Conservation (phyloP, 2,113 vertebrate genomes). For the Colius striatus region DNA sequence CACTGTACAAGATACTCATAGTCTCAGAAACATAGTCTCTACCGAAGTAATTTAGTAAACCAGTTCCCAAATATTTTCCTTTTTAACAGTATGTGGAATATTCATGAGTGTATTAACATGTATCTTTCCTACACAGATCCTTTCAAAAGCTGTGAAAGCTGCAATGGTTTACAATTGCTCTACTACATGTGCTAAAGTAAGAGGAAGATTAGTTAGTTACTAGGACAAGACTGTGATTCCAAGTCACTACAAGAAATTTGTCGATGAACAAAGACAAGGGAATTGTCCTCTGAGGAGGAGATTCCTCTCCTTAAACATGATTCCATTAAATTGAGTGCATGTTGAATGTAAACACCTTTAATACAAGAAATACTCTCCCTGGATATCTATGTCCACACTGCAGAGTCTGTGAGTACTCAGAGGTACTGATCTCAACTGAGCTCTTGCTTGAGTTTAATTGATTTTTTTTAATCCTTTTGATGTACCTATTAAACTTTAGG, state of each 20-base stretch:
- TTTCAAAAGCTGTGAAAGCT: background rate
- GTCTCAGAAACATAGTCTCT: background rate
- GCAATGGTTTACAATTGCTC: background rate
- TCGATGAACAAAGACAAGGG: background rate
- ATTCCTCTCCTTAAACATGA: background rate
- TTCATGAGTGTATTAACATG: background rate
- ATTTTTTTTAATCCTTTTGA: background rate
- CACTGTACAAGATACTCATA: background rate
- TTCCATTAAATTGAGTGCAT: background rate
- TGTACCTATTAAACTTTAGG: background rate
- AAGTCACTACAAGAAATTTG: background rate
- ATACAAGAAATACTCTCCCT: background rate
- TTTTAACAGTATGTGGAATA: background rate
- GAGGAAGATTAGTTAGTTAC: background rate
- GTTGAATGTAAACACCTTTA: background rate
- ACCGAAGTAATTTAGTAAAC: background rate
- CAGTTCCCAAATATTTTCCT: background rate
- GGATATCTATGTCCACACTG: background rate
- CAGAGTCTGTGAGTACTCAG: background rate
- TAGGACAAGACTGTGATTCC: background rate
- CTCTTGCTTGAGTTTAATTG: background rate
- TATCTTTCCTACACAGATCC: accelerated
- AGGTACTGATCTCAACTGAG: background rate
- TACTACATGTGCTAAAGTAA: background rate
- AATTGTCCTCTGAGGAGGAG: background rate